phyloP scores from a whole-genome alignment of 1,140 invertebrate species.

The Papilio polyxenes region DNA sequence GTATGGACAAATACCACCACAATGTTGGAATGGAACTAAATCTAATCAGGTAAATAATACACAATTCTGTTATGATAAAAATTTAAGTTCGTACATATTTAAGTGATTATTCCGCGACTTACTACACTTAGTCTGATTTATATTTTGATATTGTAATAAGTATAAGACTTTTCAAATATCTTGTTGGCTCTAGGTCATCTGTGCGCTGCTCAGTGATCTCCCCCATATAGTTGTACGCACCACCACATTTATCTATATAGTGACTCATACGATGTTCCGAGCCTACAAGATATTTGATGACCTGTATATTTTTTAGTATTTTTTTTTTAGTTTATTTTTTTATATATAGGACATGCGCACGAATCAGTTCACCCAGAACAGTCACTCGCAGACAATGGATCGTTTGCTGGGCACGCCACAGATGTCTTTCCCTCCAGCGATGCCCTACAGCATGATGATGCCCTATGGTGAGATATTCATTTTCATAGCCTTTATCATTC shows the following conservation, averaged over 20 bases:
- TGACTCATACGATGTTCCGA: too few species aligned
- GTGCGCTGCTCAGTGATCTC: too few species aligned
- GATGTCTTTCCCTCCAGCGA: slow-evolving; percentile 64
- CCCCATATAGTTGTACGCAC: too few species aligned
- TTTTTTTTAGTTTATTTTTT: not conserved
- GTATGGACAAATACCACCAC: slow-evolving; percentile 63
- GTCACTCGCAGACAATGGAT: slow-evolving; percentile 76
- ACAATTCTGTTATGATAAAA: too few species aligned
- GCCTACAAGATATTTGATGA: too few species aligned
- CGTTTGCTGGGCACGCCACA: slow-evolving; percentile 68
- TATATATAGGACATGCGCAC: slow-evolving; percentile 65
- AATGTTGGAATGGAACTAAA: slow-evolving; percentile 66
- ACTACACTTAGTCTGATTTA: too few species aligned
- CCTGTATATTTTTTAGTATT: not conserved
- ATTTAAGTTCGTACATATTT: too few species aligned
- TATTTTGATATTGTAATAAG: too few species aligned
- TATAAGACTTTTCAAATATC: too few species aligned
- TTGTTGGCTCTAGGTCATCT: too few species aligned
- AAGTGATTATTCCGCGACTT: too few species aligned
- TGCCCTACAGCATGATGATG: slow-evolving; percentile 76
- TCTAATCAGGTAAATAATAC: slow-evolving; percentile 64
- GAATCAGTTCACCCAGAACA: slow-evolving; percentile 76
- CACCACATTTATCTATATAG: too few species aligned
- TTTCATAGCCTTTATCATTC: not conserved
- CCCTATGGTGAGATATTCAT: slow-evolving; percentile 61